Evolutionary conservation across 2,113 vertebrate species (phyloP).

Genomic region (Lepidothrix coronata): DNA sequence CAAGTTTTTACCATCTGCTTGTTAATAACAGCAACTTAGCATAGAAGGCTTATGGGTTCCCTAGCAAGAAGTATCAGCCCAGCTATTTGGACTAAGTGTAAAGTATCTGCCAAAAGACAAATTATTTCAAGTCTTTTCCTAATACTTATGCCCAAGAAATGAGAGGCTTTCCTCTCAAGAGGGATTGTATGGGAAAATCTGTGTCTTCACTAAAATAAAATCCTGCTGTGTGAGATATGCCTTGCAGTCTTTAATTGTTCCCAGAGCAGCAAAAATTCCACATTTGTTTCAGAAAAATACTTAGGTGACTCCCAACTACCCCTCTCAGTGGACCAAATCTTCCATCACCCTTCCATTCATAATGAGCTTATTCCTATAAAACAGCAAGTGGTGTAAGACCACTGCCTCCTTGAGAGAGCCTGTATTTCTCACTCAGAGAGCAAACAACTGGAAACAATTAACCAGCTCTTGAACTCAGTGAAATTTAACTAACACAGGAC

Average conservation of each 20-base stretch:
- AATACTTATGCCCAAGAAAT: slow-evolving; percentile 27
- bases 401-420: neutral
- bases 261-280: slow-evolving; percentile 25
- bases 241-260: slow-evolving; percentile 1
- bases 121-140: slow-evolving; percentile 30
- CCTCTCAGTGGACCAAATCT: neutral
- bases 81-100: neutral
- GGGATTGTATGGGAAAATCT: slow-evolving; percentile 28
- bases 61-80: neutral
- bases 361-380: neutral
- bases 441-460: slow-evolving; percentile 57
- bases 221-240: slow-evolving; percentile 11
- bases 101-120: slow-evolving; percentile 24
- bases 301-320: neutral
- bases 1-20: neutral
- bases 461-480: slow-evolving; percentile 4
- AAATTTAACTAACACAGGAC: slow-evolving; percentile 12
- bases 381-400: neutral
- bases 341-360: neutral
- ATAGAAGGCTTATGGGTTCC: neutral
- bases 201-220: slow-evolving; percentile 37
- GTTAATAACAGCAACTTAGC: neutral
- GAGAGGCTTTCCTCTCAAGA: slow-evolving; percentile 5
- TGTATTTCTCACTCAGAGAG: slow-evolving; percentile 14
- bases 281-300: neutral